Evolutionary conservation across 1,140 invertebrate genomes (phyloP).

Genomic region (Pseudomyrmex gracilis): DNA sequence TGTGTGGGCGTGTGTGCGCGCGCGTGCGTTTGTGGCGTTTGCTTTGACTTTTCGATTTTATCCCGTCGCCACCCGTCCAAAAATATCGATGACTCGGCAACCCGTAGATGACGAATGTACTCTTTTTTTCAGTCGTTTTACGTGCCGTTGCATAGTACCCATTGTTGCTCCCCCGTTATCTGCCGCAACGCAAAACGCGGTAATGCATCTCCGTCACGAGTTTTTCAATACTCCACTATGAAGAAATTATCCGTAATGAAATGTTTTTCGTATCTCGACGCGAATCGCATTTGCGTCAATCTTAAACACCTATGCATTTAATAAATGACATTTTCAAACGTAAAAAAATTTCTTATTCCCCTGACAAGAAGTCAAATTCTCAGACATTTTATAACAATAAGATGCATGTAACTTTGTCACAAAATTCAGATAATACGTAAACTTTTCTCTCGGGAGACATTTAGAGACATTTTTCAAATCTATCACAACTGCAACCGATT

Average conservation of each 20-base stretch:
- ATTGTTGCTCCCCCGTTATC: conserved; percentile 50
- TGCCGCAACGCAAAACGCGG: conserved; percentile 13
- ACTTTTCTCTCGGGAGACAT: too few relatives aligned
- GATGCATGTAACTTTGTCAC: neutral
- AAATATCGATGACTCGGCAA: conserved; percentile 72
- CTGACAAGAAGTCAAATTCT: neutral
- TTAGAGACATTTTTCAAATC: neutral
- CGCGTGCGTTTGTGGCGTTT: conserved; percentile 34
- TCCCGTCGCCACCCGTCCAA: conserved; percentile 51
- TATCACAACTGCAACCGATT: neutral
- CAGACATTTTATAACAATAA: too few relatives aligned
- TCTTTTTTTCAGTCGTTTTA: conserved; percentile 63
- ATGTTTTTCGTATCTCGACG: conserved; percentile 6
- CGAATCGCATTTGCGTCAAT: neutral
- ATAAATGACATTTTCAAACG: neutral
- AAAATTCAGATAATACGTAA: conserved; percentile 7
- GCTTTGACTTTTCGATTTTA: conserved; percentile 69
- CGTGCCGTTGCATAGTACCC: conserved; percentile 7
- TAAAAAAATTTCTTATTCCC: neutral
- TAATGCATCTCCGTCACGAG: conserved; percentile 44
- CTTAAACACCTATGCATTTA: neutral
- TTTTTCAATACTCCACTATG: neutral
- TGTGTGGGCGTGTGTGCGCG: too few relatives aligned
- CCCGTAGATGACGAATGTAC: conserved; percentile 64
- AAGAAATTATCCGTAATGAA: conserved; percentile 8